Percentiles rank a stretch among this genome's conserved stretches.
These are phyloP conservation scores for Spisula subtruncata DNA, from an alignment of 2,888 invertebrate genomes.

Conservation along the genomic window DNA sequence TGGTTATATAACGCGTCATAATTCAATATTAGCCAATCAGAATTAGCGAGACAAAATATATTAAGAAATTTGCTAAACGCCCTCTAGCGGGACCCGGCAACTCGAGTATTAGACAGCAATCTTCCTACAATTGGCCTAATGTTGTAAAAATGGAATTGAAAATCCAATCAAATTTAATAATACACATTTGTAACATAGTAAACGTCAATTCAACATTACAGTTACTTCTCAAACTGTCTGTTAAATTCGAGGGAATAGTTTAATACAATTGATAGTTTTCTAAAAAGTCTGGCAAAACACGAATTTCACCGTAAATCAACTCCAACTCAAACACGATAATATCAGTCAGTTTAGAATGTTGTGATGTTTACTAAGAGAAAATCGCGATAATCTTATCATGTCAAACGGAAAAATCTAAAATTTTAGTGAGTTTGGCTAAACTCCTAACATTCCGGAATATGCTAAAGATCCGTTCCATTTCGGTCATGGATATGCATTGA, in stretches of 20 bases:
- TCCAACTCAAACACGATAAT: slow-evolving; percentile 35
- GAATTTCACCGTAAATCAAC: slow-evolving; percentile 29
- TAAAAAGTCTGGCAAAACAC: background rate
- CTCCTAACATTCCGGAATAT: slow-evolving; percentile 1
- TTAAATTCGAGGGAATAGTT: background rate
- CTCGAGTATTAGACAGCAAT: background rate
- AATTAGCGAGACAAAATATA: background rate
- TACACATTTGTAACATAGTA: background rate
- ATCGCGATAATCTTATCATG: slow-evolving; percentile 52
- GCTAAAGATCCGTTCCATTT: slow-evolving; percentile 5
- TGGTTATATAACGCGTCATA: background rate
- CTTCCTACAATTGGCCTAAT: background rate
- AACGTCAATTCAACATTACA: slow-evolving; percentile 17
- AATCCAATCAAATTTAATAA: slow-evolving; percentile 23
- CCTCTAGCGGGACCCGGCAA: background rate
- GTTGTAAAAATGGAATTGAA: background rate
- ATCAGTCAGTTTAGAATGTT: slow-evolving; percentile 46
- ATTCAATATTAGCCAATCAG: slow-evolving; percentile 12
- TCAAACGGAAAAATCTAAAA: slow-evolving; percentile 20
- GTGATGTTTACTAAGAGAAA: slow-evolving; percentile 42
- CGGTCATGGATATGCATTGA: background rate
- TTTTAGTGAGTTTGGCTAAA: background rate
- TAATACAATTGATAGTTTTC: slow-evolving; percentile 8
- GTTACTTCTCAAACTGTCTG: slow-evolving; percentile 26
- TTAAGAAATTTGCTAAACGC: background rate